Base-by-base conservation (phyloP, 2,797 vertebrate genomes). In the Brotogeris chrysoptera region DNA sequence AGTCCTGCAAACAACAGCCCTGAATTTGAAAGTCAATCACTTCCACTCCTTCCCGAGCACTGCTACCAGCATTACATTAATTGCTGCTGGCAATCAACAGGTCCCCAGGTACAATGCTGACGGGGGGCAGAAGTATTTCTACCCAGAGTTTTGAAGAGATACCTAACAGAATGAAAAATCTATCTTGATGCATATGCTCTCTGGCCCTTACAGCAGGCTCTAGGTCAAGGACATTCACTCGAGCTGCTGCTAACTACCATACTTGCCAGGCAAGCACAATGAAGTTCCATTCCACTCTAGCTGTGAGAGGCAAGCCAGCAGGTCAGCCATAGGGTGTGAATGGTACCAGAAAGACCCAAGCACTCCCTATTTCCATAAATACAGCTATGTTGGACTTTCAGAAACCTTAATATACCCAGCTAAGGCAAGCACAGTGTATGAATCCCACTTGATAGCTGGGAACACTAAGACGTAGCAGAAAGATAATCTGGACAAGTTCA, bases 21-120 rank as follows among this genome's bases (percentile, higher is more conserved):
- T 52, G 88, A 92, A 92, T 90, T 66, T 93, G 55, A 86, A 93
- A 96, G 88, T 81, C 80, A 94, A 81, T 86, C 66, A 71, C 63
- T 90, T 95, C 49, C 64, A 73, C 43, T 79, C 60, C 85, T 68
- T 90, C 47, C 68, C 64, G 49, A 76, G 60, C 52, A 46, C 64
- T 60, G 47, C 89, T 80, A 79, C 20, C 66, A 79, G 50, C 57
- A 64, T 0, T 41, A 60, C 80, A 92, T 46, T 95, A 92, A 94
- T 71, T 73, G 83, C 68, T 90, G 47, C 47, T 71, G 73, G 73
- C 80, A 65, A 79, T 52, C 85, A 95, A 80, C 70, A 90, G 50
- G 82, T 90, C 70, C 64, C 60, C 73, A 53, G 28, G 16, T 64
- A 50, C 4, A 50, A 86, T 1, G 10, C 24, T 53, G 65, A 64